Evolutionary conservation across 2,113 vertebrate genomes (phyloP), one percentile per base, ranked within the genome.

Genomic region (Chunga burmeisteri): DNA sequence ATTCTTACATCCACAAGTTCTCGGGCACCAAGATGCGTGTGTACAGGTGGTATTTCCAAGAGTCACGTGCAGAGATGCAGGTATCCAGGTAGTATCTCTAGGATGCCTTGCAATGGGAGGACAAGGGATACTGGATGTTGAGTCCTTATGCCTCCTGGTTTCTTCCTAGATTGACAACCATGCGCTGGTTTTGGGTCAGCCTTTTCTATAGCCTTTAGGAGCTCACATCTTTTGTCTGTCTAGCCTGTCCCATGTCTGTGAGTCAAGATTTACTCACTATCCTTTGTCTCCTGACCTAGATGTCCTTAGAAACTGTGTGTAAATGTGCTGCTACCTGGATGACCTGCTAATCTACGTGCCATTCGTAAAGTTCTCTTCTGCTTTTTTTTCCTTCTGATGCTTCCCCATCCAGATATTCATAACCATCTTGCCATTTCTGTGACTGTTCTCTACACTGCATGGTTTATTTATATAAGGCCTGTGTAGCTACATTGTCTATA

Each of bases 1-100:
- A 16, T 55, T 92, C 38, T 65, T 52, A n/a, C 14, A 38, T n/a
- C 23, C 9, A 20, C 49, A 21, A 0, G 0, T 8, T 56, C 49
- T 65, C 17, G 20, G 66, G 16, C 34, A 68, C n/a, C 11, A 38
- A 67, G 32, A 32, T 62, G 4, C n/a, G 16, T 42, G 38, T 55
- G 29, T 75, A 38, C 53, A 46, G 27, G 8, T 52, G 66, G 8
- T 62, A 18, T 59, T 93, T 81, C 50, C 14, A 27, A 18, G 38
- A 82, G 22, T 14, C 2, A 3, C 0, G 0, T 10, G 26, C 26
- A 42, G 36, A 77, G 25, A 27, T 61, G 29, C 1, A 2, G 0
- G 2, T 40, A 29, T 82, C 20, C 38, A 46, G 12, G 10, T 58
- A 34, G 34, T 58, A 18, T 40, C 19, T 82, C 27, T 30, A 50